Base-by-base conservation (phyloP, 2,888 invertebrate genomes). In the Lepetodrilus schrolli region DNA sequence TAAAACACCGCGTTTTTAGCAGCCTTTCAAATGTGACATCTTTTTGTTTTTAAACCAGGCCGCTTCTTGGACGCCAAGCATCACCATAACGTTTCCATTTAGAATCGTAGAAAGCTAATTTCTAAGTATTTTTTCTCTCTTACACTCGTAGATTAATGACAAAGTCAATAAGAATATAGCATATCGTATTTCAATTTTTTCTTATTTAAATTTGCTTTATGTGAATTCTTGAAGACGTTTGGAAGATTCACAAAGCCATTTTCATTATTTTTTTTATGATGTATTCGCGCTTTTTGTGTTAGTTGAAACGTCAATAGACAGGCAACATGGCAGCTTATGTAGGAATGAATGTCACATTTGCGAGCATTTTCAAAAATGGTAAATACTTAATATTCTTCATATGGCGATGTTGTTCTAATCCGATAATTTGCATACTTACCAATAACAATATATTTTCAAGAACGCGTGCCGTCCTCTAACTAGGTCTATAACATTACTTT, bases 101-200 rank as follows among this genome's bases (percentile, higher is more conserved):
- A 17, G 17, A 58, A 30, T 34, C 58, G 26, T 58, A 58, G 58
- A 30, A 58, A 58, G 58, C 58, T 58, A 58, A 58, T 58, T 58
- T 58, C 3, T 17, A 58, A 30, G 58, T 58, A n/a, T n/a, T n/a
- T n/a, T n/a, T 58, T 58, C 34, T 17, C 21, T 34, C 58, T 43
- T 30, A 58, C 17, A 58, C 26, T 26, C 58, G 58, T n/a, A 26
- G 34, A 10, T 48, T 1, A 43, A 43, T 17, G 58, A 34, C 58
- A 17, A 7, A 26, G 30, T 30, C 30, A 7, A n/a, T 34, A 30
- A 34, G 58, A 30, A 30, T 58, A 17, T 7, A 58, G 7, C 34
- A 17, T 30, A 20, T 58, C 58, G 17, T 58, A 30, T 23, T 58
- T 13, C 26, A 58, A 17, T 58, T 30, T n/a, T 58, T 34, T 58